Evolutionary conservation across 2,113 vertebrate genomes (phyloP).

Genomic region (Archocentrus centrarchus): DNA sequence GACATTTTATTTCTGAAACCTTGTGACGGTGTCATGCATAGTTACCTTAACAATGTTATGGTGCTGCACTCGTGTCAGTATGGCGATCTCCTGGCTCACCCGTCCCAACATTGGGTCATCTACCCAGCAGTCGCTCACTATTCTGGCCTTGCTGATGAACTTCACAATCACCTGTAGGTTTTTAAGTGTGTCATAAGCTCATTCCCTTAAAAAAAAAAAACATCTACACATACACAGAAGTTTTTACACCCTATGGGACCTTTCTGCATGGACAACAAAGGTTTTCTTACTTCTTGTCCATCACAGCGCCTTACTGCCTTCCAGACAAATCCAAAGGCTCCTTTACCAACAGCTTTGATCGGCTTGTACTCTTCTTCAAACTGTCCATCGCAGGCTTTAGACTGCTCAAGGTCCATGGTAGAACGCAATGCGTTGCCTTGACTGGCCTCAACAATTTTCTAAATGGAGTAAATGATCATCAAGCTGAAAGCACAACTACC

Average conservation of each 20-base stretch:
- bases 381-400: constrained; percentile 88
- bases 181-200: constrained; percentile 27
- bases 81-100: constrained; percentile 91
- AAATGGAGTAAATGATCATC: neutral
- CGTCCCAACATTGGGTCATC: constrained; percentile 88
- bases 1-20: neutral
- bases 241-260: neutral
- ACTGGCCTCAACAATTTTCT: constrained; percentile 77
- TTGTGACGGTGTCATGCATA: neutral
- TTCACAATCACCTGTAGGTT: constrained; percentile 89
- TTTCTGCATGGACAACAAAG: neutral
- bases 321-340: constrained; percentile 95
- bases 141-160: constrained; percentile 91
- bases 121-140: constrained; percentile 91
- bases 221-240: neutral
- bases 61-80: constrained; percentile 87
- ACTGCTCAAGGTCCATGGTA: constrained; percentile 83
- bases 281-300: constrained; percentile 83
- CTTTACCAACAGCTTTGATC: constrained; percentile 86
- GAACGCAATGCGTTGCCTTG: constrained; percentile 75
- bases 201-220: no score
- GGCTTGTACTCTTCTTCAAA: constrained; percentile 87
- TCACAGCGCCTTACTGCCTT: constrained; percentile 81
- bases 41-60: constrained; percentile 90
- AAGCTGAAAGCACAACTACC: neutral